Percentiles rank a stretch among this genome's conserved stretches.
Evolutionary conservation across 2,888 invertebrate genomes (phyloP).

Genomic region (Ormyrus thymus): DNA sequence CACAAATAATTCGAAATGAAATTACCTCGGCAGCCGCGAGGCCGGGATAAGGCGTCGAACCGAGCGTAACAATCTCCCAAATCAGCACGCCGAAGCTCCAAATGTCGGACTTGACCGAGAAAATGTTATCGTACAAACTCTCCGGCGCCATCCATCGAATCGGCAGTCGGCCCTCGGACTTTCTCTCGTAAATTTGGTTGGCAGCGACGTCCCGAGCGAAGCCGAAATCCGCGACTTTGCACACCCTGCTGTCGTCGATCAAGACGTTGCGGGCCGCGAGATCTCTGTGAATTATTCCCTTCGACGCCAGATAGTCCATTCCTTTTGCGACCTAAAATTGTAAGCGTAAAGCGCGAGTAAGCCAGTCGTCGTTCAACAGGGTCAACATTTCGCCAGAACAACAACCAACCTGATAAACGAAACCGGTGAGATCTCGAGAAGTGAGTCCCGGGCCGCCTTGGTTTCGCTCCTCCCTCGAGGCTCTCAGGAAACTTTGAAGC

Average conservation of each 20-base stretch:
- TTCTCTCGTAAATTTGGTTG: constrained; percentile 91
- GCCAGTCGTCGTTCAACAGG: too few relatives aligned
- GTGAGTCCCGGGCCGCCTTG: constrained; percentile 83
- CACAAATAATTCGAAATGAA: too few relatives aligned
- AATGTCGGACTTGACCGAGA: constrained; percentile 94
- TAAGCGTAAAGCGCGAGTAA: not conserved
- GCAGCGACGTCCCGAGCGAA: constrained; percentile 92
- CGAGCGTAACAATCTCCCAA: constrained; percentile 97
- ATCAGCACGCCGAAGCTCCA: constrained; percentile 97
- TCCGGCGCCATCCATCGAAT: constrained; percentile 97
- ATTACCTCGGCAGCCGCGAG: constrained; percentile 90
- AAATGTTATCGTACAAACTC: constrained; percentile 94
- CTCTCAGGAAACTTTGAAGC: constrained; percentile 90
- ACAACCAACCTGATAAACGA: constrained; percentile 87
- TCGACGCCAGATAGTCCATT: constrained; percentile 72
- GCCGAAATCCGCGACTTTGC: constrained; percentile 96
- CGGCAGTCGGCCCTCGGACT: constrained; percentile 84
- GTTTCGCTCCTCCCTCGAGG: constrained; percentile 89
- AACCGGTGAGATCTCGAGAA: constrained; percentile 90
- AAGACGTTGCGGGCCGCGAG: constrained; percentile 92
- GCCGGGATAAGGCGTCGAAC: constrained; percentile 96
- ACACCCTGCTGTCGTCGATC: constrained; percentile 89
- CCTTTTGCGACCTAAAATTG: constrained; percentile 78
- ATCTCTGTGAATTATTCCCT: constrained; percentile 88
- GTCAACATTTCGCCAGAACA: not conserved